These are phyloP conservation scores for Rhinichthys klamathensis DNA, from an alignment of 2,113 vertebrate species.

Conservation along the genomic window DNA sequence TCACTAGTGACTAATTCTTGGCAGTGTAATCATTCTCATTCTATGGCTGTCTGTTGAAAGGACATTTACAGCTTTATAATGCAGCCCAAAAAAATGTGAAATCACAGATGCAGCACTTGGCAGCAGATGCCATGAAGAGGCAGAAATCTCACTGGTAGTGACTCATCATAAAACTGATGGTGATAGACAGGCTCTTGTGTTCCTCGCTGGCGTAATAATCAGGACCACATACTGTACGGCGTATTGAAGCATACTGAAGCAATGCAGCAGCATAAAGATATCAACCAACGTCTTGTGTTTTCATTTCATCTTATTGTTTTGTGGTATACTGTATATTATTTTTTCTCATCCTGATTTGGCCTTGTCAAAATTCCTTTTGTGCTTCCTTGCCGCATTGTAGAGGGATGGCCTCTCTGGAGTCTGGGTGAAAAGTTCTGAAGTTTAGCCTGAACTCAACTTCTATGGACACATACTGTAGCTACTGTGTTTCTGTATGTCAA, in stretches of 20 bases:
- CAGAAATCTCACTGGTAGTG: conserved; percentile 40
- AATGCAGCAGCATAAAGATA: conserved; percentile 3
- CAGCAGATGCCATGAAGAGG: conserved; percentile 46
- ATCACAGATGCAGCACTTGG: conserved; percentile 46
- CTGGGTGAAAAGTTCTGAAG: not conserved
- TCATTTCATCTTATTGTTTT: conserved; percentile 17
- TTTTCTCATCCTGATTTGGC: not conserved
- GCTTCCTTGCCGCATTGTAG: not conserved
- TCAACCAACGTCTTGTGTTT: not conserved
- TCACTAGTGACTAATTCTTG: conserved; percentile 29
- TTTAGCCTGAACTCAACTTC: not conserved
- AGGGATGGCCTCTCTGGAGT: not conserved
- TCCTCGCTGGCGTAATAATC: not conserved
- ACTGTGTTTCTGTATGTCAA: not conserved
- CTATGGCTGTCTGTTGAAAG: conserved; percentile 11
- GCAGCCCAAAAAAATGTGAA: conserved; percentile 31
- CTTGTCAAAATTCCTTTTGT: conserved; percentile 10
- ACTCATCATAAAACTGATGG: conserved; percentile 36
- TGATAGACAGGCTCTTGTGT: conserved; percentile 27
- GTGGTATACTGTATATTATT: not conserved
- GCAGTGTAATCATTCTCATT: conserved; percentile 7
- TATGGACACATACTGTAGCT: not conserved
- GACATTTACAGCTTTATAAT: conserved; percentile 37
- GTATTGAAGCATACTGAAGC: conserved; percentile 7
- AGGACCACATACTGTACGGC: not conserved